These are phyloP conservation scores for Trachymyrmex septentrionalis DNA, from an alignment of 1,140 invertebrate genomes.

Conservation along the genomic window DNA sequence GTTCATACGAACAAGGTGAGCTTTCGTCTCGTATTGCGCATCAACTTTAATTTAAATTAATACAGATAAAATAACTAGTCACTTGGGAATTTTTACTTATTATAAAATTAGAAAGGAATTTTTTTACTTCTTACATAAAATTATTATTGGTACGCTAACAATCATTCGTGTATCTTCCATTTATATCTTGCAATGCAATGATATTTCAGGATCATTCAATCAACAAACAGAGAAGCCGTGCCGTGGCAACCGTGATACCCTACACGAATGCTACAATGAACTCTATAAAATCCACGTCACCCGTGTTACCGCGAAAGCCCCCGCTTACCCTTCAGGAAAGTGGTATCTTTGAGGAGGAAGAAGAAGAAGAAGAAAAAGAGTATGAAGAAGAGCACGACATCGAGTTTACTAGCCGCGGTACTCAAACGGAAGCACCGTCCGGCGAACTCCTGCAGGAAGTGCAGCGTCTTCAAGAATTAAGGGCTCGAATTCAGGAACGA, in stretches of 20 bases:
- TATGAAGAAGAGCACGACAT: slow-evolving; percentile 72
- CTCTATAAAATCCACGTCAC: slow-evolving; percentile 71
- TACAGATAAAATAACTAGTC: not conserved
- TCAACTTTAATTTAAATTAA: no score
- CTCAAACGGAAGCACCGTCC: slow-evolving; percentile 83
- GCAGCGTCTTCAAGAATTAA: slow-evolving; percentile 81
- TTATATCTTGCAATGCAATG: not conserved
- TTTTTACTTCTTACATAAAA: not conserved
- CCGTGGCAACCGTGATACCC: slow-evolving; percentile 83
- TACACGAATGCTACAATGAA: slow-evolving; percentile 76
- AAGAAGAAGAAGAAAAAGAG: slow-evolving; percentile 72
- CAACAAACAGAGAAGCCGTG: slow-evolving; percentile 80
- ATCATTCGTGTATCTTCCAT: not conserved
- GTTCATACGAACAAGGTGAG: slow-evolving; percentile 78
- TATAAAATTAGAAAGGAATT: no score
- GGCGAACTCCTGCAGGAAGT: slow-evolving; percentile 83
- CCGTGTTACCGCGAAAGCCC: slow-evolving; percentile 76
- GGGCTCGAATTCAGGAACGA: slow-evolving; percentile 82
- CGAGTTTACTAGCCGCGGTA: slow-evolving; percentile 79
- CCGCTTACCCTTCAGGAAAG: slow-evolving; percentile 86
- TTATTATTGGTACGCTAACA: not conserved
- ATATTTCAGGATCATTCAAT: slow-evolving; percentile 74
- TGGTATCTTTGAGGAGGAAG: slow-evolving; percentile 86
- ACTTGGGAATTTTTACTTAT: not conserved
- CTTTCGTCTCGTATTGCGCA: not conserved